Base-by-base conservation (phyloP, 1,140 invertebrate genomes). In the Helicoverpa armigera region DNA sequence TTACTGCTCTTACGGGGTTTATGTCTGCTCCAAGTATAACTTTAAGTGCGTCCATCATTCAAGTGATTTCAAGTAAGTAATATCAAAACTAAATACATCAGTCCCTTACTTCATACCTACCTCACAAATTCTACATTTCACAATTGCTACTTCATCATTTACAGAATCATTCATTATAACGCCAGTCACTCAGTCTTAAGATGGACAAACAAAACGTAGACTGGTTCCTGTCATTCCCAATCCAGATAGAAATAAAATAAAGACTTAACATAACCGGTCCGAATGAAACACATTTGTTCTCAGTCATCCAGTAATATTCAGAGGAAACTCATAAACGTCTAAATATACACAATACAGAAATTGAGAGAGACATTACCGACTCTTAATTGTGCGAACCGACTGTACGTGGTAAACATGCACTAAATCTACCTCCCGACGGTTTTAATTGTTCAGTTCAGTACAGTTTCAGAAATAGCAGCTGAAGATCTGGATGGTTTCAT, bases 401-500 rank as follows among this genome's bases (percentile, higher is more conserved):
- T 53, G 65, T 63, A 23, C 54, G 50, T 51, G 65, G 54, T 79
- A 65, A 69, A 58, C 76, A 23, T 65, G 63, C 76, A 70, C 76
- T 79, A 70, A 70, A 79, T 79, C 54, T 70, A 79, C 51, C 29
- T 79, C 79, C 61, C 79, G 81, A 82, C 81, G 77, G 76, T 51
- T 82, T 82, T 82, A 82, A 82, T 79, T 82, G 81, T 82, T 77
- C 75, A n/a, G 50, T 53, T 63, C 61, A n/a, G n/a, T n/a, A 75
- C 31, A 74, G 58, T 51, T 65, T 67, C 50, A 31, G 75, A 65
- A 77, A 77, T 67, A 77, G 61, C 50, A 67, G 50, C 23, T 50
- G 23, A 10, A 14, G 35, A 51, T 77, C 75, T 67, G 51, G 75
- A 54, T 18, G 29, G 75, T 43, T 54, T 56, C 48, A 51, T 72